These are phyloP conservation scores for Xiphophorus hellerii DNA, from an alignment of 2,113 vertebrate genomes.

Conservation along the genomic window DNA sequence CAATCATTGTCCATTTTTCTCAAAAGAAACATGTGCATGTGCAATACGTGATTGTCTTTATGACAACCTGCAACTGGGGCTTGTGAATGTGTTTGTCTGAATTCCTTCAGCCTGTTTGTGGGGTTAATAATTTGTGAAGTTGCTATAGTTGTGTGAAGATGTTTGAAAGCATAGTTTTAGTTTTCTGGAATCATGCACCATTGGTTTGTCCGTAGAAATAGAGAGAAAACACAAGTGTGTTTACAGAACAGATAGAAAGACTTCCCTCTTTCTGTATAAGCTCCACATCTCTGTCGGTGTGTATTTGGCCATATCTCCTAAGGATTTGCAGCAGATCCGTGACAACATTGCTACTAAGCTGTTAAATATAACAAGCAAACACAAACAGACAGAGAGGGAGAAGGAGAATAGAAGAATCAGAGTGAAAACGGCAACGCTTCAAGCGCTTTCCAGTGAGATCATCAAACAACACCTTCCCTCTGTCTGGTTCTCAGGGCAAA, in stretches of 20 bases:
- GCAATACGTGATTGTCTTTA: slow-evolving; percentile 14
- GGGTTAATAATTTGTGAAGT: background rate
- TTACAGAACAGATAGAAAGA: background rate
- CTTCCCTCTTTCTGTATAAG: slow-evolving; percentile 3
- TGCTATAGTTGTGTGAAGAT: background rate
- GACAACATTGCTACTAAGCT: slow-evolving; percentile 47
- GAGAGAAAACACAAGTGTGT: background rate
- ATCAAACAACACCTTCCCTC: slow-evolving; percentile 51
- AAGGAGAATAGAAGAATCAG: slow-evolving; percentile 22
- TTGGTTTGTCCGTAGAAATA: background rate
- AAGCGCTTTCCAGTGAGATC: slow-evolving; percentile 29
- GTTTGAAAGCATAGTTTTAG: no score
- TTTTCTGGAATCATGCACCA: background rate
- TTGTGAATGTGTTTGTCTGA: background rate
- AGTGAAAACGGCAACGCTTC: slow-evolving; percentile 26
- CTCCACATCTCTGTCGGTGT: background rate
- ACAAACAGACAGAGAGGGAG: slow-evolving; percentile 17
- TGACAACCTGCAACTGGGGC: slow-evolving; percentile 2
- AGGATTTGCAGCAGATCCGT: slow-evolving; percentile 43
- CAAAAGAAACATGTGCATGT: slow-evolving; percentile 19
- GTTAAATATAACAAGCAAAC: slow-evolving; percentile 52
- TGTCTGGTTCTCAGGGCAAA: slow-evolving; percentile 51
- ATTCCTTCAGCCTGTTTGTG: background rate
- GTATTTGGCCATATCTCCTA: slow-evolving; percentile 20
- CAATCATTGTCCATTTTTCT: slow-evolving; percentile 20